These are phyloP conservation scores for Scomber scombrus DNA, from an alignment of 2,113 vertebrate genomes.

Conservation along the genomic window DNA sequence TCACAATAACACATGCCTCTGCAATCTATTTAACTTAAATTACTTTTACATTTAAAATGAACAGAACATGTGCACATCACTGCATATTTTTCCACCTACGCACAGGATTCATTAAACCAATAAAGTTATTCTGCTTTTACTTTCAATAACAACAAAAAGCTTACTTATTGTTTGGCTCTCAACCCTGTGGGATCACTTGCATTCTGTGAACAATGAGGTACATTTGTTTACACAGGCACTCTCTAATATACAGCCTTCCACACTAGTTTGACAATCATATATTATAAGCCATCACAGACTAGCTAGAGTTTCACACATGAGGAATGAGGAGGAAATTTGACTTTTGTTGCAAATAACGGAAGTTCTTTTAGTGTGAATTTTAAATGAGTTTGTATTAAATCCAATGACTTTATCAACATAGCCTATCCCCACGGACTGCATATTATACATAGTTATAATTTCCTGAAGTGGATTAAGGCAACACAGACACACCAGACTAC, in stretches of 20 bases:
- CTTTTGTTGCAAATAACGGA: constrained; percentile 9
- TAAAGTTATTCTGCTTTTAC: background rate
- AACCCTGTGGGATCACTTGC: background rate
- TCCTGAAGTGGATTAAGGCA: constrained; percentile 65
- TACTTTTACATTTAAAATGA: constrained; percentile 17
- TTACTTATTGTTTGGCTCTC: background rate
- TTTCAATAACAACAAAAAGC: background rate
- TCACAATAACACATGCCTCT: background rate
- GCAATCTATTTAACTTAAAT: constrained; percentile 20
- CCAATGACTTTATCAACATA: constrained; percentile 51
- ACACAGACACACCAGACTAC: constrained; percentile 31
- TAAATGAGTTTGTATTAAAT: constrained; percentile 24
- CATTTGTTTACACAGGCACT: background rate
- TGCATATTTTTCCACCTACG: constrained; percentile 15
- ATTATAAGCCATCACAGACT: background rate
- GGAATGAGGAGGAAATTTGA: constrained; percentile 11
- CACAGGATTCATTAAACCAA: background rate
- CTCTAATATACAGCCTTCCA: background rate
- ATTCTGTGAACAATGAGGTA: constrained; percentile 7
- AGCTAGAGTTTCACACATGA: constrained; percentile 1
- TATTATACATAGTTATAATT: constrained; percentile 67
- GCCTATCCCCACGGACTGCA: constrained; percentile 1
- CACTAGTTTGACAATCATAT: background rate
- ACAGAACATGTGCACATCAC: constrained; percentile 8
- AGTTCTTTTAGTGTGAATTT: constrained; percentile 25